These are phyloP conservation scores for Hipparchia semele DNA, from an alignment of 2,888 invertebrate species.

Conservation along the genomic window DNA sequence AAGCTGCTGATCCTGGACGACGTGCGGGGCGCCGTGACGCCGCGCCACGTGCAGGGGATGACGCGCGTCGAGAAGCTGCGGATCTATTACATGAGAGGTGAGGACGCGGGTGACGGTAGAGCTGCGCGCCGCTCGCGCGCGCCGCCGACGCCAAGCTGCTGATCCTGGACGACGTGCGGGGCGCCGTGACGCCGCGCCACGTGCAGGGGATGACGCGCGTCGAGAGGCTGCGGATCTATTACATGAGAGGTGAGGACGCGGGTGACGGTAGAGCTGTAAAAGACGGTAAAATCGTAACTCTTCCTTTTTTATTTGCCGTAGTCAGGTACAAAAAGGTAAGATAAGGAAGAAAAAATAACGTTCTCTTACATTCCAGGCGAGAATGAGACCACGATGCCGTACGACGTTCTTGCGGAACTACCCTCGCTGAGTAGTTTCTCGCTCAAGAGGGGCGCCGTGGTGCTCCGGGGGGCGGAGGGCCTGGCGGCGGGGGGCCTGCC, in stretches of 20 bases:
- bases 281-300: too few relatives aligned
- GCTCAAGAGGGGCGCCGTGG: constrained; percentile 28
- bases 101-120: neutral
- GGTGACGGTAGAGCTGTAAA: too few relatives aligned
- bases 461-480: constrained; percentile 12
- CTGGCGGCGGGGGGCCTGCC: neutral
- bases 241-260: neutral
- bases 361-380: constrained; percentile 2
- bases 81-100: neutral
- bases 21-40: neutral
- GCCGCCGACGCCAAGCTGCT: neutral
- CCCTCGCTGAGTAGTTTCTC: constrained; percentile 31
- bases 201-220: constrained; percentile 2
- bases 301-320: too few relatives aligned
- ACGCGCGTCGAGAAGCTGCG: neutral
- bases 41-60: constrained; percentile 1
- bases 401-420: constrained; percentile 31
- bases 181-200: neutral
- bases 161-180: neutral
- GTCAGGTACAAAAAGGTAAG: too few relatives aligned
- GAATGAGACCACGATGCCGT: constrained; percentile 32
- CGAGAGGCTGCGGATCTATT: neutral
- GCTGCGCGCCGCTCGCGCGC: neutral
- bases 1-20: constrained; percentile 1
- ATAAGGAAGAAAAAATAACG: too few relatives aligned